Evolutionary conservation across 1,140 invertebrate species (phyloP), one percentile per base, ranked within the genome.

Genomic region (Subanguina moxae): DNA sequence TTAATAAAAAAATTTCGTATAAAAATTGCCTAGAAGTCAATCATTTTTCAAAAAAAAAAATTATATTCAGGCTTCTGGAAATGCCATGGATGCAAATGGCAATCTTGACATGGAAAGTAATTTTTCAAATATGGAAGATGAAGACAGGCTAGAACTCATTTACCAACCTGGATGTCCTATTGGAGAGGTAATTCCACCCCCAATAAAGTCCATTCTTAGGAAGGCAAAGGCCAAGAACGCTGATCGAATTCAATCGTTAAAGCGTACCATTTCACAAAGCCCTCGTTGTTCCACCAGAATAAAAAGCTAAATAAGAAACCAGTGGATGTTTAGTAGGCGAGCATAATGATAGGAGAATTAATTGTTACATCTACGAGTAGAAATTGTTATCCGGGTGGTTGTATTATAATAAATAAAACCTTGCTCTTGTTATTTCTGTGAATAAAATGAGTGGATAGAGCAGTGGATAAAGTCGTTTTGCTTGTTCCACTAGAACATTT

Each of bases 21-120:
- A 15, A 11, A 58, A 13, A 13, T 11, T 13, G 23, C 23, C 30
- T 58, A 23, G 15, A 15, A 46, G 15, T 46, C 45, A 21, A 15
- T 45, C 21, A 1, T 30, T 70, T 73, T 73, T 25, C 67, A 70
- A 70, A 57, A 28, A 68, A 43, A 42, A 62, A 57, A 52, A 73
- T n/a, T 71, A 62, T 66, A 38, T 73, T 52, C 21, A 69, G 58
- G 30, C 17, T 3, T 19, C 19, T 21, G 58, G 28, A 3, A 28
- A 9, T 28, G 52, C 3, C 52, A 28, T 28, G 13, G 52, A 56
- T 5, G 52, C 32, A 38, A 38, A 38, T 38, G 32, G 32, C 11
- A 38, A 11, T 11, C 11, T 38, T 11, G 32, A 38, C 11, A 3
- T 30, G 64, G 25, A 66, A 7, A 38, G 27, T 42, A 30, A 38